These are phyloP conservation scores for Myrmecobius fasciatus DNA, from an alignment of 2,113 vertebrate species.

Conservation along the genomic window DNA sequence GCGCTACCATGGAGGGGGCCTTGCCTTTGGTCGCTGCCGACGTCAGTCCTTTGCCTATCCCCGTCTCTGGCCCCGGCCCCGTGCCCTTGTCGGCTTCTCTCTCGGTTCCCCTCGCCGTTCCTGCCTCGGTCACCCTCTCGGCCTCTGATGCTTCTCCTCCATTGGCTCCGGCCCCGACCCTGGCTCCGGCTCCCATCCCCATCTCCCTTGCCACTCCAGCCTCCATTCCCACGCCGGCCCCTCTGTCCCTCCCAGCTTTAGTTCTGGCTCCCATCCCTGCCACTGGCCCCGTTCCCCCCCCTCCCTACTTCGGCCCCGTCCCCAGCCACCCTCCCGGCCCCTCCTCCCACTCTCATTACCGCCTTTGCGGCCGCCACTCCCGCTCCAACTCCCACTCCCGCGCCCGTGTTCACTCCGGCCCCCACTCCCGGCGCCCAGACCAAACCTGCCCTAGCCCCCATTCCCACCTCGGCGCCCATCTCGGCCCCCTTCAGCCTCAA, in stretches of 20 bases:
- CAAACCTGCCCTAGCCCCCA: constrained; percentile 69
- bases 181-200: constrained; percentile 64
- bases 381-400: constrained; percentile 73
- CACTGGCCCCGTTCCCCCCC: constrained; percentile 57
- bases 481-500: constrained; percentile 87
- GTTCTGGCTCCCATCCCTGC: constrained; percentile 69
- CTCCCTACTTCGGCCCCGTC: constrained; percentile 63
- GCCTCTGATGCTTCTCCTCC: constrained; percentile 72
- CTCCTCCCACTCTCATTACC: constrained; percentile 71
- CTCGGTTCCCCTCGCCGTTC: constrained; percentile 52
- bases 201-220: constrained; percentile 67
- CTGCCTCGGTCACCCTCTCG: constrained; percentile 61
- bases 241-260: constrained; percentile 59
- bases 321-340: constrained; percentile 60
- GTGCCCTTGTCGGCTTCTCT: constrained; percentile 68
- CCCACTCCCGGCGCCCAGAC: constrained; percentile 74
- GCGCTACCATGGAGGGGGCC: constrained; percentile 79
- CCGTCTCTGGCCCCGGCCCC: constrained; percentile 70
- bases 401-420: constrained; percentile 76
- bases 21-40: constrained; percentile 83
- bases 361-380: constrained; percentile 76
- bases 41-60: constrained; percentile 76
- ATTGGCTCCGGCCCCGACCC: constrained; percentile 62
- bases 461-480: constrained; percentile 79
- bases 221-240: constrained; percentile 55